A percentile compares a stretch with the other conserved stretches of the same genome.
Evolutionary conservation across 2,113 vertebrate genomes (phyloP).

Genomic region (Muscicapa adusta): DNA sequence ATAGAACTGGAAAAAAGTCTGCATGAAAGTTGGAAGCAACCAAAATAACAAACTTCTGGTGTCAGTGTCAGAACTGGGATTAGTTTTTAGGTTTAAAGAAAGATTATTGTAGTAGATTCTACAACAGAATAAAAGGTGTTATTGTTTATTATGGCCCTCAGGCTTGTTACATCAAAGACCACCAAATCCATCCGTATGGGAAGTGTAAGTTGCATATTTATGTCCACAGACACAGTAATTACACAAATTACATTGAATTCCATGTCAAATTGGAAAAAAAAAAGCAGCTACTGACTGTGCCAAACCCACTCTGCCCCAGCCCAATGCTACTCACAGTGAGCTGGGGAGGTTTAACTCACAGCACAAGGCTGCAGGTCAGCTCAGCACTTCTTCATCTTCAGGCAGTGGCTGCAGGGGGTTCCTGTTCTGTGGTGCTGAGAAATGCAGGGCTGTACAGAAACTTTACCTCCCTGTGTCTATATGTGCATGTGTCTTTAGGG

Average conservation of each 20-base stretch:
- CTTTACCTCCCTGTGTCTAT: neutral
- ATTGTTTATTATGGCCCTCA: neutral
- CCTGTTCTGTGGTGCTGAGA: neutral
- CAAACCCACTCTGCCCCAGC: neutral
- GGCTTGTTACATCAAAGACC: neutral
- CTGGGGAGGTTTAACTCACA: neutral
- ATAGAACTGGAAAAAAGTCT: neutral
- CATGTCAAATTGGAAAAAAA: neutral
- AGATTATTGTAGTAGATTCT: neutral
- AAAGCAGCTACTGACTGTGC: neutral
- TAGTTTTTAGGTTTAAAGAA: neutral
- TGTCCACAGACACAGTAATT: neutral
- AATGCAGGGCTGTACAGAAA: neutral
- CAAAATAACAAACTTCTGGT: neutral
- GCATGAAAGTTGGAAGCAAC: neutral
- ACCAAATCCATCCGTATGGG: neutral
- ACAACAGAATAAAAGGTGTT: neutral
- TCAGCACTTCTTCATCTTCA: neutral
- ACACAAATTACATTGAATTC: neutral
- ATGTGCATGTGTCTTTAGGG: neutral
- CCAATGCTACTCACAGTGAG: rapidly evolving
- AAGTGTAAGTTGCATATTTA: neutral
- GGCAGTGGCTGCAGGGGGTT: neutral
- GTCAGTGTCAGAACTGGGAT: neutral
- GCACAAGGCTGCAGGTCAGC: neutral